Percentiles rank a stretch among this genome's conserved stretches.
phyloP scores from a whole-genome alignment of 2,113 vertebrate genomes.

The Neolamprologus kungweensis region DNA sequence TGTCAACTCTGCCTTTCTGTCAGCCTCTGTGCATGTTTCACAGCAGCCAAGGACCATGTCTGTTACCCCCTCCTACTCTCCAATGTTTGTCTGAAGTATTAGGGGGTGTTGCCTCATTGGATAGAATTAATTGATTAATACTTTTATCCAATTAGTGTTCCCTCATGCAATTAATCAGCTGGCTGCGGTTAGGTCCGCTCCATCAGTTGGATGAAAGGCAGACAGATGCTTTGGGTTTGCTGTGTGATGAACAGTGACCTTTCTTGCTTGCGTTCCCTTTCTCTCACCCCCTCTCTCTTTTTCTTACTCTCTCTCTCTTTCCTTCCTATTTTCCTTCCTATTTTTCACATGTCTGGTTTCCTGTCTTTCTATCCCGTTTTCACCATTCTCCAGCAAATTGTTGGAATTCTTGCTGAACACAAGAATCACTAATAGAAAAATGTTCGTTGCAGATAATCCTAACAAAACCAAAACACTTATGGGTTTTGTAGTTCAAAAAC shows the following conservation, averaged over 20 bases:
- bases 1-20: background rate
- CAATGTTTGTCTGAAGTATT: conserved; percentile 72
- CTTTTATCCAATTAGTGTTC: conserved; percentile 76
- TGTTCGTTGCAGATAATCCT: background rate
- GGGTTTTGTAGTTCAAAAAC: background rate
- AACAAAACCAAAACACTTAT: background rate
- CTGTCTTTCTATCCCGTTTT: background rate
- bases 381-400: conserved; percentile 34
- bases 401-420: conserved; percentile 42
- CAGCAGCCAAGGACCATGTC: conserved; percentile 3
- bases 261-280: background rate
- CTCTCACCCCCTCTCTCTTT: background rate
- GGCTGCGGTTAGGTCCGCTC: conserved; percentile 46
- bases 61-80: background rate
- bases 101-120: conserved; percentile 62
- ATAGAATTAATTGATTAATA: conserved; percentile 75
- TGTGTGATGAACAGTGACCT: conserved; percentile 56
- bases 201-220: conserved; percentile 45
- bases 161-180: conserved; percentile 76
- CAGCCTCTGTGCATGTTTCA: conserved; percentile 22
- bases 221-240: conserved; percentile 51
- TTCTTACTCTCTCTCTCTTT: background rate
- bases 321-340: background rate
- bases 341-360: conserved; percentile 39
- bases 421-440: conserved; percentile 9